Evolutionary conservation across 2,113 vertebrate genomes (phyloP).

Genomic region (Protobothrops mucrosquamatus): DNA sequence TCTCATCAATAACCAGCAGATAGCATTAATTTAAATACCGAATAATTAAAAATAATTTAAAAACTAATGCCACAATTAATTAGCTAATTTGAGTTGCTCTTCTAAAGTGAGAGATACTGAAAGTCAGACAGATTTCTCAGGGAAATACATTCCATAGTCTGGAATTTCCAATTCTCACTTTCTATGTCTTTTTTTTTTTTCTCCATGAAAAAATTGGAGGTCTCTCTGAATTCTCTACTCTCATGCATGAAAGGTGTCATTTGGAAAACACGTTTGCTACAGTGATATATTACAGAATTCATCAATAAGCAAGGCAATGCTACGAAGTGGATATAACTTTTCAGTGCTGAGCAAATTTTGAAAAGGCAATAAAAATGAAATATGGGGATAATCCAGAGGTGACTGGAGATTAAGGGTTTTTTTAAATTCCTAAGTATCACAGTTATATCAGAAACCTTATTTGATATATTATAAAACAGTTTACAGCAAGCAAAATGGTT

Average conservation of each 20-base stretch:
- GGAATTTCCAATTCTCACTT: background rate
- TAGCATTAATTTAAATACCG: background rate
- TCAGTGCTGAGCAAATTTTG: background rate
- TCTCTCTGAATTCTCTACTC: background rate
- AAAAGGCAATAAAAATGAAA: constrained; percentile 25
- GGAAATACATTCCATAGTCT: background rate
- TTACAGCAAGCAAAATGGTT: constrained; percentile 23
- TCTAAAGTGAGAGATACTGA: background rate
- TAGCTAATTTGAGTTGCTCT: background rate
- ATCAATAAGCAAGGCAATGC: background rate
- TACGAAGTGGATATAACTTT: background rate
- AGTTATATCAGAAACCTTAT: constrained; percentile 8
- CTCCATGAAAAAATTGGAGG: background rate
- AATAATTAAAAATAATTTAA: background rate
- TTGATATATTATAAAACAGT: constrained; percentile 1
- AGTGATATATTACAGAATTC: background rate
- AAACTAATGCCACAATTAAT: background rate
- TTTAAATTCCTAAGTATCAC: constrained; percentile 28
- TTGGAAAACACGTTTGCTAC: background rate
- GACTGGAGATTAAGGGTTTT: constrained; percentile 35
- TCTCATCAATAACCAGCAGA: background rate
- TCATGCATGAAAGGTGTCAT: background rate
- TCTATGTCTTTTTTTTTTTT: background rate
- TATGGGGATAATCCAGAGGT: constrained; percentile 31
- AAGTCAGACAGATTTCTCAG: background rate